Evolutionary conservation across 1,140 invertebrate genomes (phyloP).

Genomic region (Copidosoma floridanum): DNA sequence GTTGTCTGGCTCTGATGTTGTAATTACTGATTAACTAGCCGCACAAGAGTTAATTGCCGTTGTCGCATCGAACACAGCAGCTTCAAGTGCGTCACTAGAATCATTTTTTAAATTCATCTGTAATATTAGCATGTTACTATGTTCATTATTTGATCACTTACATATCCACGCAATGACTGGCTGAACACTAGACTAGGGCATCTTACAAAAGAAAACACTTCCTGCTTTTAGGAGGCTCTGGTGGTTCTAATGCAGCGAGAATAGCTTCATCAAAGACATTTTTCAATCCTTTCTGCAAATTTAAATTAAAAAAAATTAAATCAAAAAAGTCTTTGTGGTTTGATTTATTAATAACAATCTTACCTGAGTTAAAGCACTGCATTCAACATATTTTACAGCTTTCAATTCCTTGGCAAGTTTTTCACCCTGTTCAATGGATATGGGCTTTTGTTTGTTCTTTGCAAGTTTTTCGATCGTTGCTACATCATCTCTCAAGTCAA

Average conservation of each 20-base stretch:
- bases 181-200: conserved; percentile 22
- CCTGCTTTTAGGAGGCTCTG: conserved; percentile 87
- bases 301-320: conserved; percentile 3
- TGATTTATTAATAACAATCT: background rate
- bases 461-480: conserved; percentile 94
- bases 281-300: conserved; percentile 91
- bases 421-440: conserved; percentile 91
- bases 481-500: conserved; percentile 95
- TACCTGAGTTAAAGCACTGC: conserved; percentile 94
- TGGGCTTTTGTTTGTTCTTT: conserved; percentile 98
- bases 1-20: conserved; percentile 19
- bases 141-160: conserved; percentile 1
- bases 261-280: conserved; percentile 99
- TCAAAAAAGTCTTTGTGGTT: background rate
- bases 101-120: too few relatives aligned
- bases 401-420: conserved; percentile 96
- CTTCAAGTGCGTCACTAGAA: conserved; percentile 24
- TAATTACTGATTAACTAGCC: conserved; percentile 16
- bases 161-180: conserved; percentile 20
- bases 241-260: conserved; percentile 93
- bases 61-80: conserved; percentile 31
- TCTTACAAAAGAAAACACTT: conserved; percentile 85
- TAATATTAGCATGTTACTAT: too few relatives aligned
- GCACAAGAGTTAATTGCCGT: conserved; percentile 20
- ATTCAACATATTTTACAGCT: conserved; percentile 99